A percentile compares a stretch with the other conserved stretches of the same genome.
Evolutionary conservation across 2,888 invertebrate genomes (phyloP).

Genomic region (Masnerella sp.): DNA sequence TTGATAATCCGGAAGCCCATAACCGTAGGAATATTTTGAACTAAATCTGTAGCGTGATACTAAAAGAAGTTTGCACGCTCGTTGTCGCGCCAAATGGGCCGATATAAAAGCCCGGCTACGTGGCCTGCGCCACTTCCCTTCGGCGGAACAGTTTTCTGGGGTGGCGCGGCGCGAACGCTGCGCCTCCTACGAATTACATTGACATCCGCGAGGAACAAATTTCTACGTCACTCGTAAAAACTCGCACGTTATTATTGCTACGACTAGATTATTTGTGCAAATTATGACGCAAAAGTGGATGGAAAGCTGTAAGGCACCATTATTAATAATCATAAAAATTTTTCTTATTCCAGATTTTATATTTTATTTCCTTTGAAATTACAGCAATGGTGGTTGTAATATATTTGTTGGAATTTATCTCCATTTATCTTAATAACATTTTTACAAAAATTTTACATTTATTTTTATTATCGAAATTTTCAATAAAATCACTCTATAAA

Average conservation of each 20-base stretch:
- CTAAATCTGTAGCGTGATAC: conserved; percentile 75
- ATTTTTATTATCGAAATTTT: too few species aligned
- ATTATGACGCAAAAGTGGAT: conserved; percentile 7
- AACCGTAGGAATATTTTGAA: conserved; percentile 74
- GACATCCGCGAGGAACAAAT: conserved; percentile 46
- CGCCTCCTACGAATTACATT: conserved; percentile 55
- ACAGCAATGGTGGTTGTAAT: background rate
- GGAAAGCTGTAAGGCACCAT: conserved; percentile 1
- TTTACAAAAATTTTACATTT: too few species aligned
- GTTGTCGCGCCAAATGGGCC: conserved; percentile 78
- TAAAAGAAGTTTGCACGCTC: conserved; percentile 77
- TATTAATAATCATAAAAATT: conserved; percentile 14
- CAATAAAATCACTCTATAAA: too few species aligned
- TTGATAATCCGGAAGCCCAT: conserved; percentile 76
- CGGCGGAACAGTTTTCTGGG: conserved; percentile 34
- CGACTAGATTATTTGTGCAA: conserved; percentile 30
- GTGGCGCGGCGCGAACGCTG: conserved; percentile 40
- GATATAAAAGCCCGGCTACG: conserved; percentile 74
- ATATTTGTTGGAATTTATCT: too few species aligned
- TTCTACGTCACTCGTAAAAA: conserved; percentile 36
- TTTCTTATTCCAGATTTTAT: too few species aligned
- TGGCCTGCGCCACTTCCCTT: conserved; percentile 51
- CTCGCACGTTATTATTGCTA: conserved; percentile 40
- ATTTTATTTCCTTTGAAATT: background rate
- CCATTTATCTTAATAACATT: too few species aligned